Evolutionary conservation across 2,888 invertebrate species (phyloP).

Genomic region (Griposia aprilina): DNA sequence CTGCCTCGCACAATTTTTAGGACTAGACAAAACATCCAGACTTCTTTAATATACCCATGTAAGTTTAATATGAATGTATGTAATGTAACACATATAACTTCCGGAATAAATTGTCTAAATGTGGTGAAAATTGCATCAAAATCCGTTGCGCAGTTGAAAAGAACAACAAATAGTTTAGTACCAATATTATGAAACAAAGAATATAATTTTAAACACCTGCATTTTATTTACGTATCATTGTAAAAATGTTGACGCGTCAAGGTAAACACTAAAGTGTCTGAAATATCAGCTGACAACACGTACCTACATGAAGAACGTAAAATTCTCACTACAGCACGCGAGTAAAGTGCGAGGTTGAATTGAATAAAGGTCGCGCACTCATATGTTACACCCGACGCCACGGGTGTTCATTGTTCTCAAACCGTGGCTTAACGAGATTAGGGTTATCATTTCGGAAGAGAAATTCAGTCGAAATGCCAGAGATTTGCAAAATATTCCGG

Average conservation of each 20-base stretch:
- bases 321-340: constrained; percentile 10
- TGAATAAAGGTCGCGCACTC: constrained; percentile 22
- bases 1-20: no score
- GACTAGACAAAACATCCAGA: no score
- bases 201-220: not conserved
- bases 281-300: constrained; percentile 22
- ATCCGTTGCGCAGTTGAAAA: no score
- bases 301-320: not conserved
- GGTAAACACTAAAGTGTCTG: constrained; percentile 18
- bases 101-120: no score
- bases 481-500: not conserved
- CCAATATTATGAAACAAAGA: not conserved
- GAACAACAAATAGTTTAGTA: no score
- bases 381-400: not conserved
- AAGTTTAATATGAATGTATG: no score
- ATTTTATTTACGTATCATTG: constrained; percentile 6
- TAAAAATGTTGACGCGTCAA: constrained; percentile 31
- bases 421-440: not conserved
- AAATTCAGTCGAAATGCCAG: not conserved
- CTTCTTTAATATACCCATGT: no score
- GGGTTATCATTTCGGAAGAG: not conserved
- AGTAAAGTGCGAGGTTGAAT: constrained; percentile 50
- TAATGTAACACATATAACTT: no score
- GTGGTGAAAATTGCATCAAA: no score
- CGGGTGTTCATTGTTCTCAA: not conserved